Evolutionary conservation across 1,140 invertebrate species (phyloP).

Genomic region (Ceratoteleas bidentatus): DNA sequence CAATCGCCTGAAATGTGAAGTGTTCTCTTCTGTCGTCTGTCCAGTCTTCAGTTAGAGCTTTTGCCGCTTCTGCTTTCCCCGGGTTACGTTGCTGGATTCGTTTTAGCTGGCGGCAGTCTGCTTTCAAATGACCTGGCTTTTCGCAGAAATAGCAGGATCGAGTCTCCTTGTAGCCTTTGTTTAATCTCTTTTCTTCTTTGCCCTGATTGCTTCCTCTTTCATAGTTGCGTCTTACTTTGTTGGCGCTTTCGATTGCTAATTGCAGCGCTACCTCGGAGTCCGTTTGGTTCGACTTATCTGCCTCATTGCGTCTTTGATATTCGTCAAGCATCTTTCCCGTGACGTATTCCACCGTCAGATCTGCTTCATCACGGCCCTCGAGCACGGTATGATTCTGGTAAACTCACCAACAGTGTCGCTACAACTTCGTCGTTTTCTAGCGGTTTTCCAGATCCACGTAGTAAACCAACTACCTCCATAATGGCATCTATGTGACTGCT

Average conservation of each 20-base stretch:
- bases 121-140: conserved; percentile 38
- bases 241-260: no score
- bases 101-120: no score
- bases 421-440: conserved; percentile 63
- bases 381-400: conserved; percentile 62
- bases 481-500: conserved; percentile 51
- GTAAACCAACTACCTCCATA: conserved; percentile 54
- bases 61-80: not conserved
- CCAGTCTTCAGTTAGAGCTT: not conserved
- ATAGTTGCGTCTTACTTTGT: no score
- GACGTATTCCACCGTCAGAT: conserved; percentile 64
- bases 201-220: no score
- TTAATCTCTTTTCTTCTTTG: no score
- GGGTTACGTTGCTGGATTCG: not conserved
- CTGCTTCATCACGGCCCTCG: conserved; percentile 57
- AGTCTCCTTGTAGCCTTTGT: conserved; percentile 15
- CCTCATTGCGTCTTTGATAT: conserved; percentile 32
- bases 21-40: no score
- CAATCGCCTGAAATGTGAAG: not conserved
- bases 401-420: conserved; percentile 56
- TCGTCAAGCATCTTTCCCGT: conserved; percentile 50
- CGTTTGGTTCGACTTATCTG: not conserved
- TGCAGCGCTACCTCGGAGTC: conserved; percentile 28
- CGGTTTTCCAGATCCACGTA: conserved; percentile 47
- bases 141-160: conserved; percentile 29